Percentiles rank a stretch among this genome's conserved stretches.
Conservation (phyloP, 2,113 vertebrate species). For the Silurus asotus region DNA sequence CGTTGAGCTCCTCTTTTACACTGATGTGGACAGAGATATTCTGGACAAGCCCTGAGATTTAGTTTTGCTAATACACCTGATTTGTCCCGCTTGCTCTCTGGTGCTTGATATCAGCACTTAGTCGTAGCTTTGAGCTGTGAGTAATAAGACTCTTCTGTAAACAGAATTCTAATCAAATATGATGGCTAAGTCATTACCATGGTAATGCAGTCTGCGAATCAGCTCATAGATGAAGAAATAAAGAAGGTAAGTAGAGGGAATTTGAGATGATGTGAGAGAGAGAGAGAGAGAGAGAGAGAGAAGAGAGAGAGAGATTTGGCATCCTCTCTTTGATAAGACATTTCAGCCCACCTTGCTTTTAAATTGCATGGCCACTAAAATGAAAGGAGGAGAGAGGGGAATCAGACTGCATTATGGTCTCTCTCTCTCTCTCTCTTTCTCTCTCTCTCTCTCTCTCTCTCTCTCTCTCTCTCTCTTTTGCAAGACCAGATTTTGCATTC, state of each 20-base stretch:
- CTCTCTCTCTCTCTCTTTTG: conserved; percentile 3
- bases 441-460: conserved; percentile 11
- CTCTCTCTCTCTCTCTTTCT: neutral
- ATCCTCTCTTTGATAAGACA: conserved; percentile 30
- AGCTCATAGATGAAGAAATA: conserved; percentile 16
- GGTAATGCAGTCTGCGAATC: conserved; percentile 46
- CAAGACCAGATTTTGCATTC: neutral
- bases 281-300: conserved; percentile 7
- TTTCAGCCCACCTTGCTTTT: conserved; percentile 29
- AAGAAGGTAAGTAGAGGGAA: neutral
- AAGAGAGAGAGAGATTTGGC: neutral
- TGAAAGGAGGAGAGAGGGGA: neutral
- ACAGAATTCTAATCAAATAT: conserved; percentile 44
- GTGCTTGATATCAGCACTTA: conserved; percentile 17
- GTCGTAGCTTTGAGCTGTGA: conserved; percentile 6
- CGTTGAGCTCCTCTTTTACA: neutral
- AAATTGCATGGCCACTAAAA: conserved; percentile 23
- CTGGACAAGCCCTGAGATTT: neutral
- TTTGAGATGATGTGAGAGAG: neutral
- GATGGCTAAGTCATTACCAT: conserved; percentile 39
- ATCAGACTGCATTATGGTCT: neutral
- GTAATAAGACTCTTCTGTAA: conserved; percentile 31
- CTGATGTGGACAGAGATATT: neutral
- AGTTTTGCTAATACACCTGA: neutral
- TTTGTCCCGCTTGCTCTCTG: conserved; percentile 15